Evolutionary conservation across 1,140 invertebrate species (phyloP), one percentile per base, ranked within the genome.

Genomic region (Zeugodacus cucurbitae): DNA sequence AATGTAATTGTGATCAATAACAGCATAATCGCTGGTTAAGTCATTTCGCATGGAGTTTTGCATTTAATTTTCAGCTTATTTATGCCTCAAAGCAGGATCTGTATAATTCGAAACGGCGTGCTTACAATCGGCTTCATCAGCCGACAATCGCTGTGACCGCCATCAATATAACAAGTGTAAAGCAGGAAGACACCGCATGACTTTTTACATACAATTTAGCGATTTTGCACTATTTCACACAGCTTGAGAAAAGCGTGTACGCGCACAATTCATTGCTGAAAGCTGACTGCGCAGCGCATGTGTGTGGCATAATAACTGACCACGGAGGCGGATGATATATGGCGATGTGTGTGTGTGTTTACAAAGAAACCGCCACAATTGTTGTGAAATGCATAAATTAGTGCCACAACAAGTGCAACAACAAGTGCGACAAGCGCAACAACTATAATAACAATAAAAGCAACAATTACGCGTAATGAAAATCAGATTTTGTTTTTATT

Each of bases 381-480:
- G 67, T 74, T 74, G 41, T 74, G 32, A 74, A 74, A 74, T 74
- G 22, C 67, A 74, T 74, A 74, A 74, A 74, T 74, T 74, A 74
- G 67, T 74, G 67, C 20, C 67, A 74, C 67, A 74, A 74, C 67
- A 74, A 64, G 26, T 64, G 62, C 62, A 29, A 64, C 62, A 64
- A 64, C 62, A 64, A 74, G 32, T 37, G 32, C 67, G 34, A 37
- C 34, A 22, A 22, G 64, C 34, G 22, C 34, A 74, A 74, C 48
- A 74, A 74, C 5, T 17, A 37, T 6, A 74, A 22, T 41, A 10
- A 74, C 5, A 32, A 37, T 6, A 74, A 22, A 74, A 10, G 4
- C 20, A 41, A 41, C 17, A 54, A 54, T 54, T 54, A 4, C 2
- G 48, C 48, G 14, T 17, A 54, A 10, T 54, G 17, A 54, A 54